Percentiles rank a stretch among this genome's conserved stretches.
Conservation (phyloP, 1,140 invertebrate species). For the Drosophila tani region DNA sequence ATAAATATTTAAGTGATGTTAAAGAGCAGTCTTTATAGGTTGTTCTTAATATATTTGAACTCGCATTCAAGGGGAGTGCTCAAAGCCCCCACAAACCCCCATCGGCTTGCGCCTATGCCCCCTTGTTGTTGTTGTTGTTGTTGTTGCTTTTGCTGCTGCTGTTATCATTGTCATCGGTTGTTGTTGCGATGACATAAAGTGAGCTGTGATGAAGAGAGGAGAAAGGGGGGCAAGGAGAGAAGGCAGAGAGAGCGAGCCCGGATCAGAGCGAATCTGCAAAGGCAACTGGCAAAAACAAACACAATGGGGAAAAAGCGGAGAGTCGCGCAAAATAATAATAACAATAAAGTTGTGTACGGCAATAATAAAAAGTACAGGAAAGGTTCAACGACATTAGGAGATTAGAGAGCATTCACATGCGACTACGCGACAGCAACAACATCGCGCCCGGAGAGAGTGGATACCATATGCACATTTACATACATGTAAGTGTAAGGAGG, state of each 20-base stretch:
- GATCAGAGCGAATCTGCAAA: slow-evolving; percentile 46
- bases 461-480: slow-evolving; percentile 73
- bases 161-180: slow-evolving; percentile 76
- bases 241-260: background rate
- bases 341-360: slow-evolving; percentile 72
- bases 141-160: slow-evolving; percentile 40
- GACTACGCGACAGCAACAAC: slow-evolving; percentile 35
- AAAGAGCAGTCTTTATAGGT: background rate
- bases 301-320: slow-evolving; percentile 53
- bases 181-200: slow-evolving; percentile 74
- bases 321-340: slow-evolving; percentile 67
- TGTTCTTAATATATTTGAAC: slow-evolving; percentile 5
- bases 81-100: background rate
- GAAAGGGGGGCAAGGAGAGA: slow-evolving; percentile 6
- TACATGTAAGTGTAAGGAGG: slow-evolving; percentile 31
- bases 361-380: slow-evolving; percentile 55
- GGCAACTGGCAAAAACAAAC: slow-evolving; percentile 29
- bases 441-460: slow-evolving; percentile 23
- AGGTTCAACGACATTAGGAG: slow-evolving; percentile 78
- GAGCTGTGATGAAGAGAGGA: slow-evolving; percentile 1
- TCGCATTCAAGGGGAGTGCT: slow-evolving; percentile 3
- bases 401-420: slow-evolving; percentile 71
- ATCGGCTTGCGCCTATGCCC: slow-evolving; percentile 4
- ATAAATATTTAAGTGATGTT: slow-evolving; percentile 10
- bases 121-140: slow-evolving; percentile 19